Base-by-base conservation (phyloP, 2,113 vertebrate genomes). In the Myotis yumanensis region DNA sequence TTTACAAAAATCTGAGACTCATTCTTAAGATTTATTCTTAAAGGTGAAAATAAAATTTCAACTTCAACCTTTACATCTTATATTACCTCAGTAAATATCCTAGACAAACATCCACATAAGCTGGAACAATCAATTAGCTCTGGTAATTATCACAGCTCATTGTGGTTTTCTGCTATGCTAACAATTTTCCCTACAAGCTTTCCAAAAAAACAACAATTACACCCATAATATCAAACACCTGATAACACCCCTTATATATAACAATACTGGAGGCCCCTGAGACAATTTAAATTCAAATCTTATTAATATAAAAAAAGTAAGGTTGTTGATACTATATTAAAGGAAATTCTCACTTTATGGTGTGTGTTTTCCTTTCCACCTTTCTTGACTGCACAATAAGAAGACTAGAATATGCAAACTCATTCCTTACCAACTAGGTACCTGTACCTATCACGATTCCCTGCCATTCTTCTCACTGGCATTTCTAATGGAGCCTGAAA, bases 401-500 rank as follows among this genome's bases (percentile, higher is more conserved):
- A 93, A 52, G 59, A 48, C 32, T 51, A 84, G 22, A 91, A 87
- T 82, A 88, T 0, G 48, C 12, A 83, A 87, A 51, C 35, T 93
- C 62, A 23, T 79, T 92, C 35, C 90, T 96, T 83, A 62, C 43
- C 76, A 81, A 0, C 0, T 59, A 43, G 43, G 52, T 46, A 30
- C 35, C 57, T 40, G 37, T 16, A 94, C 37, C 46, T 30, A 48
- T 7, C 11, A 64, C 9, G 12, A 85, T 35, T 40, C 51, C 18
- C 62, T 43, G 30, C 9, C 64, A 64, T 93, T 71, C 72, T 97
- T 97, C 71, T 95, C 95, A 57, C 37, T 89, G 96, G 75, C 94
- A 95, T 86, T 94, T 93, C 88, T 92, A 97, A 87, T 0, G 59
- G 54, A 95, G 30, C 54, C 93, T 95, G 82, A 97, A 97, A 97